Evolutionary conservation across 1,140 invertebrate species (phyloP), one percentile per base, ranked within the genome.

Genomic region (Diorhabda carinulata): DNA sequence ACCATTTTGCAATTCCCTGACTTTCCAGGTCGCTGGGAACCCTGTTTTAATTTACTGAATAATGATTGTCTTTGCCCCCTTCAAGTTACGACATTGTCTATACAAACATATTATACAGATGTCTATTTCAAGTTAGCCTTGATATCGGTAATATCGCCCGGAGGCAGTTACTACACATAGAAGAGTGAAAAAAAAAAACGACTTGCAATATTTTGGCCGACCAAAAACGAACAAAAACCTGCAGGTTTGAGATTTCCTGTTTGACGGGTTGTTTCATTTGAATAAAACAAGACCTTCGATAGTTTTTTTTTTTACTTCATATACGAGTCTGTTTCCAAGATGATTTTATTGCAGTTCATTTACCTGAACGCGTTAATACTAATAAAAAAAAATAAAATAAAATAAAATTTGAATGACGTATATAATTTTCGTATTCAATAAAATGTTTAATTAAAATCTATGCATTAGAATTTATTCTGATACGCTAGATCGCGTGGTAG

Each of bases 161-260:
- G 47, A 52, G 47, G 47, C 10, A 44, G 62, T 62, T 57, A 57
- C 59, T 25, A 61, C 44, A 68, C 62, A 45, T 60, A 61, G 66
- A 41, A 41, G 57, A 60, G 43, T 52, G 57, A 63, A 43, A 57
- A 62, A 57, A 68, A 64, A 64, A 68, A 52, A 44, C 60, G 43
- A 68, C 67, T 59, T 69, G 68, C 67, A 69, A 59, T 69, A 69
- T 69, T 69, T 69, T 69, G 68, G 62, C 43, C 7, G 52, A 58
- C 45, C 60, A 45, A 69, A 69, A 69, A 64, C 25, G 63, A 69
- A 69, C 61, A 59, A 57, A 65, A 62, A 58, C 45, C 63, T 67
- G 59, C 59, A 66, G 42, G 64, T 61, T 52, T 43, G 47, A 66
- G 59, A 66, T 70, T 70, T 66, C 64, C 69, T 67, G 64, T 64